Evolutionary conservation across 2,113 vertebrate species (phyloP).

Genomic region (Motacilla tschutschensis): DNA sequence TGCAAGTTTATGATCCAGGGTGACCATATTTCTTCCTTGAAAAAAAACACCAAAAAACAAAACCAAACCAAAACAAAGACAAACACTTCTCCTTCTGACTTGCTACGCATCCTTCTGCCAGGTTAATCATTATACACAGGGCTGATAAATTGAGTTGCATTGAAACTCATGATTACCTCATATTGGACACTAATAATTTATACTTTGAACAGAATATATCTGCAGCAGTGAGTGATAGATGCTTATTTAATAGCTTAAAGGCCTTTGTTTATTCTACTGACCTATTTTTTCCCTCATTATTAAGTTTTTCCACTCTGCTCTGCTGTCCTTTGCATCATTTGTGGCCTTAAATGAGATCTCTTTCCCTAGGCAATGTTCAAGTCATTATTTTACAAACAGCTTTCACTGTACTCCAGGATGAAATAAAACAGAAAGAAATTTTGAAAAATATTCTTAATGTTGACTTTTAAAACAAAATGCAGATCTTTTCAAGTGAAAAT

Average conservation of each 20-base stretch:
- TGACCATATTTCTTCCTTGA: neutral
- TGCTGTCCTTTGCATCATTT: neutral
- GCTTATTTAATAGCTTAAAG: neutral
- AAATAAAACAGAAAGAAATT: neutral
- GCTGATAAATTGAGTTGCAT: neutral
- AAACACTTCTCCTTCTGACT: neutral
- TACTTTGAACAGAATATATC: neutral
- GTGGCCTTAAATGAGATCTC: neutral
- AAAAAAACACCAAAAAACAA: neutral
- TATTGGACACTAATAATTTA: neutral
- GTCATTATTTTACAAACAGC: neutral
- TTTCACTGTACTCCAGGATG: neutral
- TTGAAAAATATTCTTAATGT: neutral
- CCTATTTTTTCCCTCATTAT: neutral
- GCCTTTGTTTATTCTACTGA: neutral
- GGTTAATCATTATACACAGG: neutral
- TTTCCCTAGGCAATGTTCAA: neutral
- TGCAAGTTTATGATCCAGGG: neutral
- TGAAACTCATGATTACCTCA: neutral
- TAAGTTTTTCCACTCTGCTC: neutral
- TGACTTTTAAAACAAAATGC: neutral
- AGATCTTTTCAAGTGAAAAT: neutral
- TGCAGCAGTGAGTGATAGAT: neutral
- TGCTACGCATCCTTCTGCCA: neutral
- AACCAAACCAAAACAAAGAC: neutral